Evolutionary conservation across 2,113 vertebrate genomes (phyloP).

Genomic region (Scomber colias): DNA sequence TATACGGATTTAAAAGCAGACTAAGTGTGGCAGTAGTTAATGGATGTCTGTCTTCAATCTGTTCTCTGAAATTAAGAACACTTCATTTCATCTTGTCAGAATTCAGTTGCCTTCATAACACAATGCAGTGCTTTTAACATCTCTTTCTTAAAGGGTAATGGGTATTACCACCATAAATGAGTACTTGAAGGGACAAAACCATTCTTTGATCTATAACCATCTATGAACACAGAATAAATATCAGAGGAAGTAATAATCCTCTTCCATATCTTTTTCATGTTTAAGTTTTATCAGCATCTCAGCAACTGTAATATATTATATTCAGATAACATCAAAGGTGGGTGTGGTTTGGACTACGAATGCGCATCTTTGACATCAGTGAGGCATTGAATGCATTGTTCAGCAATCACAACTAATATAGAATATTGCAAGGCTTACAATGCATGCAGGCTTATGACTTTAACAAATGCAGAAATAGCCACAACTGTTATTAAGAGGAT

Average conservation of each 20-base stretch:
- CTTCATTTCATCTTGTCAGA: conserved; percentile 50
- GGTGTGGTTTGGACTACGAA: not conserved
- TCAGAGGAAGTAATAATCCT: conserved; percentile 8
- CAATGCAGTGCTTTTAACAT: conserved; percentile 16
- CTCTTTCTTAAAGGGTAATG: conserved; percentile 1
- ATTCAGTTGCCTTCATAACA: conserved; percentile 15
- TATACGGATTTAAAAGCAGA: conserved; percentile 6
- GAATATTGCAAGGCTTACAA: not conserved
- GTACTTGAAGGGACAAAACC: conserved; percentile 4
- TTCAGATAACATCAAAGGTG: not conserved
- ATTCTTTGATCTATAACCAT: conserved; percentile 29
- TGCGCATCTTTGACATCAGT: not conserved
- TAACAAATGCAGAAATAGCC: not conserved
- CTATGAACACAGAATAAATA: conserved; percentile 3
- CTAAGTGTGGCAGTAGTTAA: not conserved
- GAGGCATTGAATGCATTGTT: not conserved
- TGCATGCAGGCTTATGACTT: not conserved
- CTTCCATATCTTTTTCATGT: not conserved
- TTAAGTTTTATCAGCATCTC: not conserved
- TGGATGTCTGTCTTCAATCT: conserved; percentile 12
- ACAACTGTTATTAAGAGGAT: too few relatives aligned
- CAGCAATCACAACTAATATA: not conserved
- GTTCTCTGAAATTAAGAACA: conserved; percentile 9
- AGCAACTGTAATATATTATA: not conserved
- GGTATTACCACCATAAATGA: conserved; percentile 29